These are phyloP conservation scores for Spodoptera littoralis DNA, from an alignment of 2,888 invertebrate genomes.

Conservation along the genomic window DNA sequence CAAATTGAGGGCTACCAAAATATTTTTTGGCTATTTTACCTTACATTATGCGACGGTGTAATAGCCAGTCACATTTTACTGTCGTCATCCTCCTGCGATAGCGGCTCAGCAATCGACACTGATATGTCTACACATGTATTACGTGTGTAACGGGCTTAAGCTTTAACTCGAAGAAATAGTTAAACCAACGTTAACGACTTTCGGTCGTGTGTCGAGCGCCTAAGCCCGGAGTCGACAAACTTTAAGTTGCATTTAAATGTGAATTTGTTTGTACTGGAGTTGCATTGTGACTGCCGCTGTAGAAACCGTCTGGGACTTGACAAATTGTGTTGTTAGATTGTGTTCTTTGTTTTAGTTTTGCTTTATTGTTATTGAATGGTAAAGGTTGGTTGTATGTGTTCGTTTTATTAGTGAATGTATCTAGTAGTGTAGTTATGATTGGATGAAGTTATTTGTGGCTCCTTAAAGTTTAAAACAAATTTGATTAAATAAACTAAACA, in stretches of 20 bases:
- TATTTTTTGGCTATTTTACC: no score
- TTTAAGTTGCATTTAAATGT: conserved; percentile 48
- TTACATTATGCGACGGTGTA: conserved; percentile 40
- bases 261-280: conserved; percentile 47
- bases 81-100: conserved; percentile 56
- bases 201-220: conserved; percentile 24
- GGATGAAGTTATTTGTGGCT: no score
- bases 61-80: conserved; percentile 38
- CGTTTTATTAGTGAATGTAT: background rate
- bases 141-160: conserved; percentile 55
- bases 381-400: background rate
- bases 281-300: conserved; percentile 28
- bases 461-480: no score
- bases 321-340: conserved; percentile 41
- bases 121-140: conserved; percentile 59
- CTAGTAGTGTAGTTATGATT: no score
- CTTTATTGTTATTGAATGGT: conserved; percentile 12
- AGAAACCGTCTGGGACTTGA: conserved; percentile 35
- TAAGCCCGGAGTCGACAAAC: conserved; percentile 37
- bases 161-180: conserved; percentile 42
- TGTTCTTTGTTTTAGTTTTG: conserved; percentile 29
- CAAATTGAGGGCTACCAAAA: no score
- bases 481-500: no score
- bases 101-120: conserved; percentile 53
- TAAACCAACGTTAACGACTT: conserved; percentile 40